phyloP scores from a whole-genome alignment of 2,113 vertebrate species.

The Acanthochromis polyacanthus region DNA sequence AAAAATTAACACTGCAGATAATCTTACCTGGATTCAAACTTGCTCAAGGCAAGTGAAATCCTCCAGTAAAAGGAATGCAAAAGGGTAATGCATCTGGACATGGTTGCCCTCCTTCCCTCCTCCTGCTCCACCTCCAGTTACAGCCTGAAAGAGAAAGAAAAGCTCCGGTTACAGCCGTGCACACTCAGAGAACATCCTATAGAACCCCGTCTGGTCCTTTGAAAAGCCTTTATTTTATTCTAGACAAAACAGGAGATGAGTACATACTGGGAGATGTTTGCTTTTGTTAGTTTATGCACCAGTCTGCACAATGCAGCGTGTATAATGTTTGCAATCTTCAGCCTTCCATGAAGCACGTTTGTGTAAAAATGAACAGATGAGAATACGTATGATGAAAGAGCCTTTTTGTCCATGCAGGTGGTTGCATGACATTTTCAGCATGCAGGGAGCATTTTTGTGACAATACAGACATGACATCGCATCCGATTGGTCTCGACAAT shows the following conservation, averaged over 20 bases:
- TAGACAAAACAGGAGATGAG: conserved; percentile 28
- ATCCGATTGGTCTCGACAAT: too few relatives aligned
- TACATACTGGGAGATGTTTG: conserved; percentile 49
- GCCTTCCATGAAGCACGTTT: neutral
- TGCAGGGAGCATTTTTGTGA: neutral
- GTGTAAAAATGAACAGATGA: conserved; percentile 26
- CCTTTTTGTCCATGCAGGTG: conserved; percentile 16
- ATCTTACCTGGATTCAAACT: conserved; percentile 73
- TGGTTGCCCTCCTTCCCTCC: conserved; percentile 60
- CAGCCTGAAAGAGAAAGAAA: conserved; percentile 62
- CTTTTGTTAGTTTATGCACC: conserved; percentile 25
- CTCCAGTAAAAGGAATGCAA: conserved; percentile 62
- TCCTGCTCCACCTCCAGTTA: conserved; percentile 62
- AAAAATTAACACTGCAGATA: conserved; percentile 76
- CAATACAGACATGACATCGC: too few relatives aligned
- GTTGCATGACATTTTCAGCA: neutral
- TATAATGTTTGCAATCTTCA: neutral
- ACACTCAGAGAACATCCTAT: conserved; percentile 15
- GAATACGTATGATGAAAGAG: conserved; percentile 19
- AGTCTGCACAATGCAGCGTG: conserved; percentile 5
- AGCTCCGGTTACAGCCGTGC: conserved; percentile 56
- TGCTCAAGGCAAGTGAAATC: conserved; percentile 66
- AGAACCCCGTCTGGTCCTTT: conserved; percentile 34
- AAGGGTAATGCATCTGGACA: conserved; percentile 67
- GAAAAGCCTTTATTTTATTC: conserved; percentile 29